Percentiles rank a stretch among this genome's conserved stretches.
Evolutionary conservation across 2,113 vertebrate genomes (phyloP).

Genomic region (Potamarius usumacintae): DNA sequence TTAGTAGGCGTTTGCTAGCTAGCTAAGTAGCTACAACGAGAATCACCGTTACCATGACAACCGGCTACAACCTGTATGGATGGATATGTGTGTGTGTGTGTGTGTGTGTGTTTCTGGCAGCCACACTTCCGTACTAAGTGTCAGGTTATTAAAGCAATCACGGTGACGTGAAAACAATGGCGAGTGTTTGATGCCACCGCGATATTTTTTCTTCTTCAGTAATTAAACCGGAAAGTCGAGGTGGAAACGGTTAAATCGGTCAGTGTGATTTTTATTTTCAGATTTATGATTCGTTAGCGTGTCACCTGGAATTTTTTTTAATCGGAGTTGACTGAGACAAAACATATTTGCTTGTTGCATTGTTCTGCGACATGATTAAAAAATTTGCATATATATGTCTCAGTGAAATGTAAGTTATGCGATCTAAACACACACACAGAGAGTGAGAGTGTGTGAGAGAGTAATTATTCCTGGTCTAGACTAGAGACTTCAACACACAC

Average conservation of each 20-base stretch:
- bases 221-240: not conserved
- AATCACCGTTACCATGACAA: conserved; percentile 2
- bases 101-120: not conserved
- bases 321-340: too few species aligned
- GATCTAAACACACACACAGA: not conserved
- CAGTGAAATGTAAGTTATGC: not conserved
- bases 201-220: not conserved
- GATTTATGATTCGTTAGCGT: not conserved
- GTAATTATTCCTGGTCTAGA: conserved; percentile 69
- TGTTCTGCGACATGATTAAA: not conserved
- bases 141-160: not conserved
- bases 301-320: not conserved
- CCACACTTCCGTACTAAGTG: not conserved
- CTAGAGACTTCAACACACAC: conserved; percentile 53
- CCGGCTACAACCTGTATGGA: not conserved
- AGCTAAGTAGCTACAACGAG: not conserved
- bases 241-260: not conserved
- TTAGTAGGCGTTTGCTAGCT: not conserved
- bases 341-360: not conserved
- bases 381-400: not conserved
- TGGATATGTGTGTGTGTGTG: not conserved
- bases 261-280: not conserved
- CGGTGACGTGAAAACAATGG: not conserved
- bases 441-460: conserved; percentile 36
- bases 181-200: not conserved